Conservation (phyloP, 1,140 invertebrate species). For the Euwallacea similis region DNA sequence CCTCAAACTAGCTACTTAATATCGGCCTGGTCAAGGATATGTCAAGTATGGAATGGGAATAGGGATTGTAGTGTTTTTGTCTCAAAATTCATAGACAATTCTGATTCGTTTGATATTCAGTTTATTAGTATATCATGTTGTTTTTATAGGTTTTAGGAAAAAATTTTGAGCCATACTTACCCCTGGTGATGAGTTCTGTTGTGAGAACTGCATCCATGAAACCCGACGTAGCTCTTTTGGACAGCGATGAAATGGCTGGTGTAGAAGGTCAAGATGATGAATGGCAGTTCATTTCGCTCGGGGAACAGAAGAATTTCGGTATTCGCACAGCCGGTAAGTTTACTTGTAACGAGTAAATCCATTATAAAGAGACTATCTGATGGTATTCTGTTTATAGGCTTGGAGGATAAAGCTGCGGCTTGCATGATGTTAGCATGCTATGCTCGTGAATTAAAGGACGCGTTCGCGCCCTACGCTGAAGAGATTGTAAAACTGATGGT, state of each 20-base stretch:
- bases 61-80: background rate
- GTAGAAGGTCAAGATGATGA: slow-evolving; percentile 85
- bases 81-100: background rate
- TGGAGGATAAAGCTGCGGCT: slow-evolving; percentile 98
- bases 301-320: slow-evolving; percentile 94
- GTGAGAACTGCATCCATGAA: slow-evolving; percentile 94
- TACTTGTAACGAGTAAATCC: no score
- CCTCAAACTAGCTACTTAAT: slow-evolving; percentile 98
- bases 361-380: background rate
- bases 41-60: slow-evolving; percentile 71
- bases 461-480: slow-evolving; percentile 92
- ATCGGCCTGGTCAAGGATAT: slow-evolving; percentile 98
- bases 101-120: background rate
- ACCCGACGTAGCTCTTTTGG: slow-evolving; percentile 94
- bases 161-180: slow-evolving; percentile 95
- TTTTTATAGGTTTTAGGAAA: slow-evolving; percentile 62
- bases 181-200: slow-evolving; percentile 96
- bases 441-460: slow-evolving; percentile 94
- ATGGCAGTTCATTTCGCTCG: slow-evolving; percentile 97
- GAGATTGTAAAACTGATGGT: slow-evolving; percentile 94
- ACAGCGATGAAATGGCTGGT: slow-evolving; percentile 87
- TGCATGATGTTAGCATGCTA: slow-evolving; percentile 99
- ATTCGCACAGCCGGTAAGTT: slow-evolving; percentile 78
- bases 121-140: background rate
- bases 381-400: slow-evolving; percentile 58